Conservation (phyloP, 2,888 invertebrate species). For the Lepidochitona cinerea region DNA sequence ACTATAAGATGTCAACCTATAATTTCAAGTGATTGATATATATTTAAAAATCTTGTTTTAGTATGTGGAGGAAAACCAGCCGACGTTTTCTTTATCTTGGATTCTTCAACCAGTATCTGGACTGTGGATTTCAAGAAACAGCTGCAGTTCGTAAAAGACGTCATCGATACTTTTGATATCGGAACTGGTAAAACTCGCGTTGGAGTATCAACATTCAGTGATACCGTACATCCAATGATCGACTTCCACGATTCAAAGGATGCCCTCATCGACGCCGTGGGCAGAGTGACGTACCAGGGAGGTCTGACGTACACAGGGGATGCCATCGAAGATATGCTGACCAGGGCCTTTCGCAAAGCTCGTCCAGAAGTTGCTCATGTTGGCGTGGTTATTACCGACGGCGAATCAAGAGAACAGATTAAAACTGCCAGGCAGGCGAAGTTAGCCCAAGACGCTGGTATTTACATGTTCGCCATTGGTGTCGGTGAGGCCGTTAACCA, state of each 20-base stretch:
- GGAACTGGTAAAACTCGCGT: conserved; percentile 46
- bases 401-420: conserved; percentile 44
- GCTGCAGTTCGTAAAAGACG: conserved; percentile 47
- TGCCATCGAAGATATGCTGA: conserved; percentile 45
- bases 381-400: conserved; percentile 63
- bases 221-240: conserved; percentile 38
- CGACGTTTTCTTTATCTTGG: conserved; percentile 51
- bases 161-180: conserved; percentile 54
- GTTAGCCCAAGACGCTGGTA: conserved; percentile 37
- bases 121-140: conserved; percentile 53
- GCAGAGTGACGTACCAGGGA: conserved; percentile 22
- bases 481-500: conserved; percentile 43
- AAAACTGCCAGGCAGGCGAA: conserved; percentile 44
- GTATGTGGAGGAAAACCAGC: conserved; percentile 41
- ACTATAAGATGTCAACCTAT: too few relatives aligned
- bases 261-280: conserved; percentile 29
- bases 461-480: conserved; percentile 54
- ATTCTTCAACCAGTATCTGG: conserved; percentile 60
- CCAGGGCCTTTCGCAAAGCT: conserved; percentile 19
- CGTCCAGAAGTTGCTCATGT: conserved; percentile 45
- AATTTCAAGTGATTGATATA: too few relatives aligned
- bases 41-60: neutral
- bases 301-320: conserved; percentile 36
- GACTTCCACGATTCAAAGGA: conserved; percentile 32
- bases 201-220: conserved; percentile 53